Conservation (phyloP, 2,113 vertebrate genomes). For the Neotragus moschatus region DNA sequence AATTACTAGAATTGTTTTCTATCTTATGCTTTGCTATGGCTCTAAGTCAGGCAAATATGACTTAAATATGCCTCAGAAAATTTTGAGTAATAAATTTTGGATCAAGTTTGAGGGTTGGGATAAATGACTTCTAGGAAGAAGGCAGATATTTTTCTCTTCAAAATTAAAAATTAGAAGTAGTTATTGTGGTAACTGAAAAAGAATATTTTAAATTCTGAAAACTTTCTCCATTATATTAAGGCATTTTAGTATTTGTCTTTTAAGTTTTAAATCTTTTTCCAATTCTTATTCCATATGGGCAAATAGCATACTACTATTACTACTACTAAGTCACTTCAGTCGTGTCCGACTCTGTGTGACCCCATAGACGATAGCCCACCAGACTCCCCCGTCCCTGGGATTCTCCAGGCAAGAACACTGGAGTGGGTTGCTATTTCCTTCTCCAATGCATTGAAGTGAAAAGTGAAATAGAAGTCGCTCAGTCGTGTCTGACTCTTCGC, state of each 20-base stretch:
- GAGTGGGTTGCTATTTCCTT: no score
- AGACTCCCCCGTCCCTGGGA: no score
- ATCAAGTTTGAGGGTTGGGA: neutral
- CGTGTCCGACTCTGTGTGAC: no score
- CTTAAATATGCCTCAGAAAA: neutral
- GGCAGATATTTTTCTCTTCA: neutral
- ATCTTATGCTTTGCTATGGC: neutral
- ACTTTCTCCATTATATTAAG: neutral
- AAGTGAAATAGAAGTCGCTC: no score
- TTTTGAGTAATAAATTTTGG: neutral
- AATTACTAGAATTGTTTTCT: neutral
- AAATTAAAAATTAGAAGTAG: neutral
- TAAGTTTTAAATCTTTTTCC: neutral
- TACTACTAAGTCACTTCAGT: no score
- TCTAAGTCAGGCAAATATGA: neutral
- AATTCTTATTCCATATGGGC: neutral
- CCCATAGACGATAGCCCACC: no score
- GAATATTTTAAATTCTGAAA: neutral
- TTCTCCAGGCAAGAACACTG: no score
- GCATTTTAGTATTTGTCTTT: neutral
- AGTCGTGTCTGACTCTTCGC: no score
- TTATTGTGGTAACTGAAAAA: neutral
- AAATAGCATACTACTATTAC: no score
- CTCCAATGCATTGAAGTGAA: no score
- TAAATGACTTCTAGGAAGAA: neutral